Conservation (phyloP, 2,113 vertebrate genomes). For the Conger conger region DNA sequence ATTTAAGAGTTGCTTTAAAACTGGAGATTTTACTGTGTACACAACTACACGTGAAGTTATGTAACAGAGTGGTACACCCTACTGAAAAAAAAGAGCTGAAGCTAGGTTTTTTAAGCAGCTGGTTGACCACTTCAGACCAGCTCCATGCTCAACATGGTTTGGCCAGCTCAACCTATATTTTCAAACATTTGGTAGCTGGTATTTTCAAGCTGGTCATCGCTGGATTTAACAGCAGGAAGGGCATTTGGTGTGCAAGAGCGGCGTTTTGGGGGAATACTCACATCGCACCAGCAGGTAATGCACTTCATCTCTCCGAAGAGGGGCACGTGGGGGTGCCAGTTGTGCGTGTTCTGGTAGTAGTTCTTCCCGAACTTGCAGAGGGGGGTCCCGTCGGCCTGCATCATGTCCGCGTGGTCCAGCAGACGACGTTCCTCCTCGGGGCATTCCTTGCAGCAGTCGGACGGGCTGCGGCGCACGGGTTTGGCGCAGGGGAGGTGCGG, state of each 20-base stretch:
- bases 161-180: too few species aligned
- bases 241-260: neutral
- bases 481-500: constrained; percentile 83
- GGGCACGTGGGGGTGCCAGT: constrained; percentile 90
- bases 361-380: constrained; percentile 90
- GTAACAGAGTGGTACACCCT: too few species aligned
- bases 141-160: too few species aligned
- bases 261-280: constrained; percentile 65
- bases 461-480: constrained; percentile 82
- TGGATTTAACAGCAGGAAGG: too few species aligned
- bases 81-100: too few species aligned
- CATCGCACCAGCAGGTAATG: constrained; percentile 96
- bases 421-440: constrained; percentile 71
- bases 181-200: too few species aligned
- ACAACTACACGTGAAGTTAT: too few species aligned
- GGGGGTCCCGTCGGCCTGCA: constrained; percentile 88
- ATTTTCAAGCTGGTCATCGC: too few species aligned
- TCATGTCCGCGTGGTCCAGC: constrained; percentile 79
- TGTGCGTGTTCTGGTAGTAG: constrained; percentile 91
- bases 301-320: constrained; percentile 95
- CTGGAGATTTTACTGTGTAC: too few species aligned
- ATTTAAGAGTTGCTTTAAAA: too few species aligned
- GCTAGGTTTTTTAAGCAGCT: too few species aligned
- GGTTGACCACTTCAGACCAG: too few species aligned
- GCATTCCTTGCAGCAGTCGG: constrained; percentile 95